phyloP scores from a whole-genome alignment of 2,113 vertebrate species.

The Sceloporus tristichus region DNA sequence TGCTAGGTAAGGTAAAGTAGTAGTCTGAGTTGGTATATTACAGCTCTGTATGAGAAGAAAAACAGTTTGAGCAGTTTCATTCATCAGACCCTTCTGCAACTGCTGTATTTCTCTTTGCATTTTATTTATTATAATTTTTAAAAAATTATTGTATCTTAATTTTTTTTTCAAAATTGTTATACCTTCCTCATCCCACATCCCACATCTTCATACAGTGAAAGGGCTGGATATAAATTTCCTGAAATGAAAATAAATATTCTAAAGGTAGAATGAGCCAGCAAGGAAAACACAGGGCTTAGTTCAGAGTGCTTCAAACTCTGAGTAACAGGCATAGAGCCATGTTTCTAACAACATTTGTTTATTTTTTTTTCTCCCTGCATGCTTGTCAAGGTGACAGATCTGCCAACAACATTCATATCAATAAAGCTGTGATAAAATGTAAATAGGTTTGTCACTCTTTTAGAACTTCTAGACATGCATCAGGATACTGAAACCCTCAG shows the following conservation, averaged over 20 bases:
- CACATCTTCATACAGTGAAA: neutral
- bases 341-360: neutral
- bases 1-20: neutral
- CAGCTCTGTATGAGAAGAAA: neutral
- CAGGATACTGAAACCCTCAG: neutral
- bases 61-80: neutral
- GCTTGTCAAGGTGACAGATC: neutral
- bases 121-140: neutral
- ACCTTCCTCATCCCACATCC: neutral
- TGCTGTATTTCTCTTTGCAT: neutral
- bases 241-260: conserved; percentile 5
- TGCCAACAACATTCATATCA: neutral
- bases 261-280: neutral
- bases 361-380: neutral
- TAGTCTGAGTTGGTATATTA: neutral
- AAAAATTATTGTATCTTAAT: neutral
- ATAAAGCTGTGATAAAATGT: neutral
- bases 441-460: neutral
- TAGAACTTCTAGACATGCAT: neutral
- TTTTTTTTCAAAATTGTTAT: neutral
- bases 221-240: neutral
- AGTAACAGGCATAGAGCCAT: neutral
- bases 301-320: neutral
- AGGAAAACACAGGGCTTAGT: neutral
- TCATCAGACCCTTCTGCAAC: neutral